phyloP scores from a whole-genome alignment of 2,797 vertebrate genomes.

The Chanos chanos region DNA sequence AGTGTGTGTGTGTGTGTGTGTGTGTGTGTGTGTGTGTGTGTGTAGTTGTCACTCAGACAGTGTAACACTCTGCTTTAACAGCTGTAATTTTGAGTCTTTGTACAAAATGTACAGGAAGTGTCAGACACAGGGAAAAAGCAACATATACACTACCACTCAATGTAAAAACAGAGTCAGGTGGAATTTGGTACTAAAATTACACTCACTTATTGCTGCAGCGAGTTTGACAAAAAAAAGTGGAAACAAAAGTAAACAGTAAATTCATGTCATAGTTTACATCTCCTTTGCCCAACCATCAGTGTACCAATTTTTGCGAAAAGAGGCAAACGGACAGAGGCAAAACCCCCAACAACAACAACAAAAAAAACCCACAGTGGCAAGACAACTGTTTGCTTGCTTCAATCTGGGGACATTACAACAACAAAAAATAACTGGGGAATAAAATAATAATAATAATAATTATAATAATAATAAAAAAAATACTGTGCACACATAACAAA shows the following conservation, averaged over 20 bases:
- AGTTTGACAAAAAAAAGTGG: conserved; percentile 34
- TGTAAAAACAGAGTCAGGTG: conserved; percentile 37
- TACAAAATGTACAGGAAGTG: conserved; percentile 48
- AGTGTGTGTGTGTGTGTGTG: background rate
- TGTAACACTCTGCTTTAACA: conserved; percentile 38
- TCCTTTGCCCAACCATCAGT: conserved; percentile 12
- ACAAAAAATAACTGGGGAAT: too few relatives aligned
- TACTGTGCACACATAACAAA: conserved; percentile 25
- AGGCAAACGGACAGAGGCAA: too few relatives aligned
- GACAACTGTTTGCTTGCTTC: too few relatives aligned
- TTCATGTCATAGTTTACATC: conserved; percentile 22
- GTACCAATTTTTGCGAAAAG: conserved; percentile 39
- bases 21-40: background rate
- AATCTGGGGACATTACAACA: too few relatives aligned
- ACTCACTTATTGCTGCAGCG: conserved; percentile 47
- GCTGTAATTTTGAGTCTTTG: conserved; percentile 50
- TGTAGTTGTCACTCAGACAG: conserved; percentile 32
- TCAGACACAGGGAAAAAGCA: conserved; percentile 41
- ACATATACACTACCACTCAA: conserved; percentile 40
- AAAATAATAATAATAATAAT: too few relatives aligned
- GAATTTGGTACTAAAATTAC: conserved; percentile 48
- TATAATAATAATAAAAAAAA: conserved; percentile 40
- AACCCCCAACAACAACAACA: too few relatives aligned
- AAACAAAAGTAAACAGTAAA: conserved; percentile 29
- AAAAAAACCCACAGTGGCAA: too few relatives aligned